These are phyloP conservation scores for Selenia dentaria DNA, from an alignment of 2,888 invertebrate species.

Conservation along the genomic window DNA sequence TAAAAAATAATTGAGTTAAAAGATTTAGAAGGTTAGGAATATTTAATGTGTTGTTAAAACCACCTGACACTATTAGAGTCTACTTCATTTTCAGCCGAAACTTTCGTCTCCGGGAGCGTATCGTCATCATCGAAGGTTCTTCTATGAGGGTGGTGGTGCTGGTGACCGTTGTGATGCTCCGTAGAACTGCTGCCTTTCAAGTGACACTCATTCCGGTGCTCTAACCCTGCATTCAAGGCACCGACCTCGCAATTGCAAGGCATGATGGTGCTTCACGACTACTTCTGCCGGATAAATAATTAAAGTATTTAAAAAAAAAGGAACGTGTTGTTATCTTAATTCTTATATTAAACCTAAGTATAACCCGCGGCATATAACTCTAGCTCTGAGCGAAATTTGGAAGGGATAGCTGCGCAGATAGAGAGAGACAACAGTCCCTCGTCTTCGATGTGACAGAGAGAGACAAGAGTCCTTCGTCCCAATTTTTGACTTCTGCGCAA, in stretches of 20 bases:
- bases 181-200: constrained; percentile 31
- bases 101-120: constrained; percentile 12
- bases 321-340: too few relatives aligned
- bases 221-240: constrained; percentile 31
- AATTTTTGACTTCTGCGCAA: too few relatives aligned
- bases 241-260: constrained; percentile 57
- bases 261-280: constrained; percentile 39
- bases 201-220: constrained; percentile 48
- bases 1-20: too few relatives aligned
- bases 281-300: neutral
- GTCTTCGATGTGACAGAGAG: too few relatives aligned
- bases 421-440: too few relatives aligned
- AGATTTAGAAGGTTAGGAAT: too few relatives aligned
- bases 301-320: too few relatives aligned
- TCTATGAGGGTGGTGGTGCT: constrained; percentile 52
- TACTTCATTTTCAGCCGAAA: constrained; percentile 29
- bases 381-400: too few relatives aligned
- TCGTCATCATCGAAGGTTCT: constrained; percentile 49
- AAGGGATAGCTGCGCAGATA: too few relatives aligned
- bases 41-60: constrained; percentile 2
- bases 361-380: too few relatives aligned
- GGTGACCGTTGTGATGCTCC: constrained; percentile 41
- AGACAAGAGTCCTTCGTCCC: too few relatives aligned
- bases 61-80: constrained; percentile 60
- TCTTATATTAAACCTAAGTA: too few relatives aligned